Percentiles rank a stretch among this genome's conserved stretches.
Evolutionary conservation across 2,113 vertebrate species (phyloP).

Genomic region (Oryzias javanicus): DNA sequence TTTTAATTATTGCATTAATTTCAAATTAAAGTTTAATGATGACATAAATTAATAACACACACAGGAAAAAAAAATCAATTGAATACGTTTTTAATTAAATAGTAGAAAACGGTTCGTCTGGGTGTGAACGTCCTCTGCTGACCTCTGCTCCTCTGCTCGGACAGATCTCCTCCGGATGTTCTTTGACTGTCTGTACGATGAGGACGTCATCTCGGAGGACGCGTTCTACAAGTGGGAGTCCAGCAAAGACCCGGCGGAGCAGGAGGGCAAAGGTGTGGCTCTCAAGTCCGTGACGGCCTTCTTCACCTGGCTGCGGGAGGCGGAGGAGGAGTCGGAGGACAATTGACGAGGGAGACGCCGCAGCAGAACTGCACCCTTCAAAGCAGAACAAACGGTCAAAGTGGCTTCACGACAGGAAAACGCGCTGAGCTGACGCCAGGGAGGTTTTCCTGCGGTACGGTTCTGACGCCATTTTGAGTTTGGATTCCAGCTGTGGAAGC

Average conservation of each 20-base stretch:
- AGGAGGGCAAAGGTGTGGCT: slow-evolving; percentile 92
- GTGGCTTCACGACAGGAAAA: slow-evolving; percentile 65
- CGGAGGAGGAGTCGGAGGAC: slow-evolving; percentile 97
- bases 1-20: no score
- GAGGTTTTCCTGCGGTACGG: slow-evolving; percentile 81
- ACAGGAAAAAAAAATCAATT: no score
- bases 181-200: slow-evolving; percentile 97
- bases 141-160: background rate
- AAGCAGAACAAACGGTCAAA: slow-evolving; percentile 75
- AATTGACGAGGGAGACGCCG: slow-evolving; percentile 81
- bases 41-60: no score
- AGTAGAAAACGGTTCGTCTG: background rate
- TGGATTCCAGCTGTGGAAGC: slow-evolving; percentile 83
- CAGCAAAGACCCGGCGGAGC: slow-evolving; percentile 94
- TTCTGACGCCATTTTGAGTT: slow-evolving; percentile 76
- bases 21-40: no score
- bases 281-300: slow-evolving; percentile 95
- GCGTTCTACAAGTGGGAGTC: slow-evolving; percentile 97
- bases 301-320: slow-evolving; percentile 97
- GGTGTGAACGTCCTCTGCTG: background rate
- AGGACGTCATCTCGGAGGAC: slow-evolving; percentile 98
- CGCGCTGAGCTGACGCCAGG: slow-evolving; percentile 82
- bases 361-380: slow-evolving; percentile 70
- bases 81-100: no score
- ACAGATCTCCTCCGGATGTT: slow-evolving; percentile 97